A percentile compares a stretch with the other conserved stretches of the same genome.
Conservation (phyloP, 2,113 vertebrate genomes). For the Cryptomyrus ogoouensis region DNA sequence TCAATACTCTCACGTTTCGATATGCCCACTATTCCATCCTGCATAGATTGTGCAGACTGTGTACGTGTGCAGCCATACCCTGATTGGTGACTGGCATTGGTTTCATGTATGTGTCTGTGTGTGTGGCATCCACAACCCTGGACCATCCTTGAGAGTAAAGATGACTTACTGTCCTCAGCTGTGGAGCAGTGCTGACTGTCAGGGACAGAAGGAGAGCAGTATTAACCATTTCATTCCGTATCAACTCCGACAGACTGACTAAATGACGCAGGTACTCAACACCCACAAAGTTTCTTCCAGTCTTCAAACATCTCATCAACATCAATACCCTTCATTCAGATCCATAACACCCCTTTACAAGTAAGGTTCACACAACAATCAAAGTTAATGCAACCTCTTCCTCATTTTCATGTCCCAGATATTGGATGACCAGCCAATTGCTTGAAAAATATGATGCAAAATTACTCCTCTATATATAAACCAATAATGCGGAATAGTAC, state of each 20-base stretch:
- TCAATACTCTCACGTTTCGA: background rate
- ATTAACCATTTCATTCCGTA: background rate
- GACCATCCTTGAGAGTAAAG: background rate
- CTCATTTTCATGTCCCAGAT: constrained; percentile 8
- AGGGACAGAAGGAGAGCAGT: constrained; percentile 35
- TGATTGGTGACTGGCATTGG: background rate
- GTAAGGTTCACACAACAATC: background rate
- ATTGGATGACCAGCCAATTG: background rate
- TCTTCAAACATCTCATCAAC: background rate
- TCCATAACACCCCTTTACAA: background rate
- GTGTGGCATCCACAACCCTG: background rate
- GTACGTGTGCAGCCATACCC: background rate
- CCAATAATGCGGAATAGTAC: background rate
- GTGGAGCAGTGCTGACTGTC: constrained; percentile 96
- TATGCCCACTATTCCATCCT: background rate
- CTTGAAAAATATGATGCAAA: background rate
- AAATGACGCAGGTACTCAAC: background rate
- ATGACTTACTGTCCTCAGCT: constrained; percentile 90
- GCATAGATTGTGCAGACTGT: background rate
- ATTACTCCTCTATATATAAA: background rate
- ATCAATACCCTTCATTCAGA: background rate
- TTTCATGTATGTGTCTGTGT: background rate
- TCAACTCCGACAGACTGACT: background rate
- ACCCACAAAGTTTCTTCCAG: background rate
- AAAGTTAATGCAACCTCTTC: background rate